A percentile compares a stretch with the other conserved stretches of the same genome.
These are phyloP conservation scores for Chrysolina haemoptera DNA, from an alignment of 2,888 invertebrate species.

Conservation along the genomic window DNA sequence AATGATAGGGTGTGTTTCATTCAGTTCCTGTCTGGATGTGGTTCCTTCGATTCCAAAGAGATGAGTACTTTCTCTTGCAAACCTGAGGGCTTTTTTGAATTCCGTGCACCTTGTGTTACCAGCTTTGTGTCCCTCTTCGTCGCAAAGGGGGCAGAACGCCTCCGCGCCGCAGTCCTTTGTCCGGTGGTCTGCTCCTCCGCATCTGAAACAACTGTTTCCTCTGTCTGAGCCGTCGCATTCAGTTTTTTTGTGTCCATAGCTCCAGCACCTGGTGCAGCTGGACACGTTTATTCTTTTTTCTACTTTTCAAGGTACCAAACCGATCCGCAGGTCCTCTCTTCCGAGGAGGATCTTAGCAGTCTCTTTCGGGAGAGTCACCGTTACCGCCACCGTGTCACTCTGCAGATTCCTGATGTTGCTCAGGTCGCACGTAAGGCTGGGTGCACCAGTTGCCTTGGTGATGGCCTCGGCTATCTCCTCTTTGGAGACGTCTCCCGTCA, in stretches of 20 bases:
- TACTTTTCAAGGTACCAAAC: too few species aligned
- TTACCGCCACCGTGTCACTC: neutral
- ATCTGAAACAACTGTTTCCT: neutral
- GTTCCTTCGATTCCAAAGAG: neutral
- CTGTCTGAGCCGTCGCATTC: neutral
- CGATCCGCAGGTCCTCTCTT: too few species aligned
- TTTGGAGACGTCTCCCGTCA: neutral
- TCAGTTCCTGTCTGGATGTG: neutral
- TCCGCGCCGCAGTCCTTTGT: neutral
- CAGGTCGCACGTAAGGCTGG: neutral
- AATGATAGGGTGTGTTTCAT: neutral
- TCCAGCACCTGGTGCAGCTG: slow-evolving; percentile 3
- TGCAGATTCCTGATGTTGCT: slow-evolving; percentile 11
- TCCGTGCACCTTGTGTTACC: slow-evolving; percentile 25
- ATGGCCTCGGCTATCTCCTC: too few species aligned
- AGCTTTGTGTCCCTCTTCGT: slow-evolving; percentile 21
- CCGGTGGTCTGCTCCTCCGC: neutral
- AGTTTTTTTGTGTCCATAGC: neutral
- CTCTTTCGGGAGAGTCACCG: too few species aligned
- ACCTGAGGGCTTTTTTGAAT: slow-evolving; percentile 10
- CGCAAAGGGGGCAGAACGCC: slow-evolving; percentile 21
- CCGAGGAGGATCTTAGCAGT: too few species aligned
- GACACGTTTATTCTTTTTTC: neutral
- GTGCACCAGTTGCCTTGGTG: neutral
- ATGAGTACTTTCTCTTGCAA: neutral